Evolutionary conservation across 2,888 invertebrate species (phyloP).

Genomic region (Eretmocerus hayati): DNA sequence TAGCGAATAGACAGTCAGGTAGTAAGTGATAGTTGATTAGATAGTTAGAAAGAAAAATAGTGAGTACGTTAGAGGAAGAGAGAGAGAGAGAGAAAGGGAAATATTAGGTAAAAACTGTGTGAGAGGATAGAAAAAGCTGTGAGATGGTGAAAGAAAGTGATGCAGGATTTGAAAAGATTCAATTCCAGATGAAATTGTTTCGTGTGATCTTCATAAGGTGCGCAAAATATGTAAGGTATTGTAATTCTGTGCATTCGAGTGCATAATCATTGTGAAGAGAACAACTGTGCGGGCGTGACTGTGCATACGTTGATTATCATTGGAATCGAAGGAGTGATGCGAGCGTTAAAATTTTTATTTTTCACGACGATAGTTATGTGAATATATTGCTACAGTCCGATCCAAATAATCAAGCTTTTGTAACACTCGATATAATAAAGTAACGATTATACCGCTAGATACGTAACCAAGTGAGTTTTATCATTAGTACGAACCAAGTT

Average conservation of each 20-base stretch:
- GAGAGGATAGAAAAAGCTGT: conserved; percentile 1
- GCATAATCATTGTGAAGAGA: conserved; percentile 14
- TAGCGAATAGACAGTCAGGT: conserved; percentile 17
- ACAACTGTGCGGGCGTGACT: conserved; percentile 18
- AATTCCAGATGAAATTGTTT: conserved; percentile 11
- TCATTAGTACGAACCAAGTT: too few species aligned
- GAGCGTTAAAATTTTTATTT: conserved; percentile 44
- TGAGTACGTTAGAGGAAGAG: conserved; percentile 6
- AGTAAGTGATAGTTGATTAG: too few species aligned
- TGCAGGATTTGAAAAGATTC: not conserved
- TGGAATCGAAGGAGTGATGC: conserved; percentile 19
- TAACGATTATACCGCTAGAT: conserved; percentile 39
- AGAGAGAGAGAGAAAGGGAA: not conserved
- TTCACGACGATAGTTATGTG: conserved; percentile 43
- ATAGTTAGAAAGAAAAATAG: conserved; percentile 2
- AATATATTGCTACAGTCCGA: conserved; percentile 47
- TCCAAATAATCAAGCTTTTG: conserved; percentile 47
- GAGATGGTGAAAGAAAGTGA: not conserved
- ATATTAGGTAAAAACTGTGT: not conserved
- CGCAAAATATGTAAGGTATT: conserved; percentile 14
- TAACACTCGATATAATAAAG: conserved; percentile 43
- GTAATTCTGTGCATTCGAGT: conserved; percentile 15
- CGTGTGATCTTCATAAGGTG: conserved; percentile 11
- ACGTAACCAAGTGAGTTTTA: conserved; percentile 25
- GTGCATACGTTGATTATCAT: conserved; percentile 19